Conservation (phyloP, 2,113 vertebrate genomes). For the Perognathus longimembris region DNA sequence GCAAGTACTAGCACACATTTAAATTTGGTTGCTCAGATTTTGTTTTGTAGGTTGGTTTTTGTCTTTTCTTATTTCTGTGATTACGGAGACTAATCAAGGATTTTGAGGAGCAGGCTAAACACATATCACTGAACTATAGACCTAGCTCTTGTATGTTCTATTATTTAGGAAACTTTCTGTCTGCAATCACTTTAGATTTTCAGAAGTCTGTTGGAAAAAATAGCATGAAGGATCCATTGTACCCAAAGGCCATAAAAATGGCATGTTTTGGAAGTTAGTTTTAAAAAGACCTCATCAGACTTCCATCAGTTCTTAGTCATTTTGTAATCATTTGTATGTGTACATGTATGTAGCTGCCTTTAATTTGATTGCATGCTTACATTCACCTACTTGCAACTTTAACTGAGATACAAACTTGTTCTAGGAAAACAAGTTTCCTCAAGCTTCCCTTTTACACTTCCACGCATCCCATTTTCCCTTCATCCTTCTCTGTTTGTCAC, state of each 20-base stretch:
- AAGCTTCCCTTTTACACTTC: background rate
- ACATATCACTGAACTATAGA: too few relatives aligned
- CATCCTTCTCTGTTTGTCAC: background rate
- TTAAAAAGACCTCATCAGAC: background rate
- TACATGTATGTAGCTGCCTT: background rate
- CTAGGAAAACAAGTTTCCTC: background rate
- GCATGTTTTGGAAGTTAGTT: too few relatives aligned
- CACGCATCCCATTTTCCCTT: accelerated
- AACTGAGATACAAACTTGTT: background rate
- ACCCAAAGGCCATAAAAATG: too few relatives aligned
- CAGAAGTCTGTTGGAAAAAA: background rate
- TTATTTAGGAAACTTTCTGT: background rate
- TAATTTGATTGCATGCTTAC: background rate
- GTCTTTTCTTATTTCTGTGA: too few relatives aligned
- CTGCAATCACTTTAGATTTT: background rate
- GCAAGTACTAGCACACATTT: background rate
- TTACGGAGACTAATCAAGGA: too few relatives aligned
- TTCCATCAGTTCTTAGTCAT: too few relatives aligned
- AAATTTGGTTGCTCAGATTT: background rate
- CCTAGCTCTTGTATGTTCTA: too few relatives aligned
- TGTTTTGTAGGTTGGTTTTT: background rate
- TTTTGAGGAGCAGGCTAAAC: too few relatives aligned
- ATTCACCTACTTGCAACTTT: background rate
- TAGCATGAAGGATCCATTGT: accelerated
- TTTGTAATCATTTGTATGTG: background rate